These are phyloP conservation scores for Sinelater perroti DNA, from an alignment of 2,888 invertebrate species.

Conservation along the genomic window DNA sequence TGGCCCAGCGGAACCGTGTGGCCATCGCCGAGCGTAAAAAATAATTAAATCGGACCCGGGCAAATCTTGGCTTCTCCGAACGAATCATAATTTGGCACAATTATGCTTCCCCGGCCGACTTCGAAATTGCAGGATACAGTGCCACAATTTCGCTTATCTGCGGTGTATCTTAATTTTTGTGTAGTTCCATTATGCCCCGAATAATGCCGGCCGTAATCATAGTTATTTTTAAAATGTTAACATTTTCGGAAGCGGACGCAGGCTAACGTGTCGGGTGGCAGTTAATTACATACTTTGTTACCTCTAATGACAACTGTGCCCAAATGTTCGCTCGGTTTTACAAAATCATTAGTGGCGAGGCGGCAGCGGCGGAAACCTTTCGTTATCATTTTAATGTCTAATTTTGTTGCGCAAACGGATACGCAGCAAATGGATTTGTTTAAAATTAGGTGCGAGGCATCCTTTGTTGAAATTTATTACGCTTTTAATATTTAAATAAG, in stretches of 20 bases:
- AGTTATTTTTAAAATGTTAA: conserved; percentile 38
- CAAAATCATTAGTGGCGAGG: conserved; percentile 33
- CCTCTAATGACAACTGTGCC: conserved; percentile 34
- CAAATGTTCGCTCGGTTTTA: conserved; percentile 31
- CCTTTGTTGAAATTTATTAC: no score
- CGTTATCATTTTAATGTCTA: conserved; percentile 3
- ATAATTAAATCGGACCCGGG: no score
- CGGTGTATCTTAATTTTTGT: conserved; percentile 43
- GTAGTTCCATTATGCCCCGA: conserved; percentile 36
- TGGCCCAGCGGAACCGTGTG: no score
- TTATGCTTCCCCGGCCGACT: conserved; percentile 30
- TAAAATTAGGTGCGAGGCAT: no score
- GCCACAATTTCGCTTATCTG: conserved; percentile 43
- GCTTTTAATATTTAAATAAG: no score
- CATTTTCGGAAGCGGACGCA: conserved; percentile 38
- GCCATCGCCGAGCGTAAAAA: no score
- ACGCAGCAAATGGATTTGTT: no score
- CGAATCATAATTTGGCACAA: conserved; percentile 35
- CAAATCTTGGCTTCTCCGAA: no score
- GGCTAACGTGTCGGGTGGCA: conserved; percentile 33
- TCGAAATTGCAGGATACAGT: conserved; percentile 40
- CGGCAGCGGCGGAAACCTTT: conserved; percentile 21
- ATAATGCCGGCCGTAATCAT: conserved; percentile 34
- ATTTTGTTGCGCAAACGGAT: conserved; percentile 2
- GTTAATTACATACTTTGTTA: conserved; percentile 37